Base-by-base conservation (phyloP, 92 coral and sea anemone species). In the Epizoanthus ramosus region DNA sequence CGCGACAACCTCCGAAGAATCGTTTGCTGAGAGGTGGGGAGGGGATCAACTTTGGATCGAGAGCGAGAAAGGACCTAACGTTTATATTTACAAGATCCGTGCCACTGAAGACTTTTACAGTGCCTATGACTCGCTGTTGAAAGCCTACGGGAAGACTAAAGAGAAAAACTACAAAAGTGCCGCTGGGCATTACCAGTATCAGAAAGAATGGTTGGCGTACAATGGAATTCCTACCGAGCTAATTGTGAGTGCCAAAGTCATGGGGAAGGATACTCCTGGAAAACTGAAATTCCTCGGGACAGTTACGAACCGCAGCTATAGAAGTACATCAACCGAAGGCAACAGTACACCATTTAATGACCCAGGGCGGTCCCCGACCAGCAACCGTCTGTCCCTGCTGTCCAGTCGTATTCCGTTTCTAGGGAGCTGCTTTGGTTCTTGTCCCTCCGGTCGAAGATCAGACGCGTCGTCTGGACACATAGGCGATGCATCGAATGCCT, bases 151-250 rank as follows among this genome's bases (percentile, higher is more conserved):
- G 50, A 77, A 7, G 47, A 60, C 71, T 8, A 63, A 22, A 13
- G 19, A 63, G 3, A 43, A 63, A 35, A 41, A 22, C 18, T 77
- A 77, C 41, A 19, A 41, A 77, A 47, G 52, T 21, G 82, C 82
- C 6, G 82, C 82, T 5, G 71, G 35, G 3, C 41, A 60, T 7
- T 77, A 60, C 8, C 14, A 77, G 35, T 77, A 77, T 13, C 82
- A 77, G 39, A 61, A 77, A 21, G 82, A 77, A 15, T 77, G 82
- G 82, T 56, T 77, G n/a, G 82, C 82, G 23, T 63, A 35, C n/a
- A 63, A 63, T 15, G 82, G 82, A 6, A 45, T 43, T 12, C 82
- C 58, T 2, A 9, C 59, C 3, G 58, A 77, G 5, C 71, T 77
- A 4, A 77, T 77, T 7, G 41, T 41, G 0, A 77, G 71, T 43